phyloP scores from a whole-genome alignment of 2,888 invertebrate genomes.

The Aquatica leii region DNA sequence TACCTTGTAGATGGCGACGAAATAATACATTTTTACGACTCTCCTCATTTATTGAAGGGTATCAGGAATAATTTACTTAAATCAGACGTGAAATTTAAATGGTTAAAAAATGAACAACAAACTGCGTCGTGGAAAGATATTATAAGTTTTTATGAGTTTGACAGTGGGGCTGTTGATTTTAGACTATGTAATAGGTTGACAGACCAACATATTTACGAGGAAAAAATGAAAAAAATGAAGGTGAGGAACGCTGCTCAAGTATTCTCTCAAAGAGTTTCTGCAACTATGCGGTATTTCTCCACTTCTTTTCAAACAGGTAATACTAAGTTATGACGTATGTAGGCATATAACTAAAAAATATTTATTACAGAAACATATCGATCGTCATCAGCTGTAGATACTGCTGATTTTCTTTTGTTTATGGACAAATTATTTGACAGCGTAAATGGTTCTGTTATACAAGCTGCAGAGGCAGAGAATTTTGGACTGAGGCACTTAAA shows the following conservation, averaged over 20 bases:
- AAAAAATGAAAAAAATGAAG: constrained; percentile 41
- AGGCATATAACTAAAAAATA: not conserved
- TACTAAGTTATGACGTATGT: too few species aligned
- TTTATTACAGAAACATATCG: not conserved
- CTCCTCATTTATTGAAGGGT: not conserved
- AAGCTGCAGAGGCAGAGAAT: not conserved
- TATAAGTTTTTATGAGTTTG: constrained; percentile 29
- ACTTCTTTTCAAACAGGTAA: too few species aligned
- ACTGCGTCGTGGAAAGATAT: constrained; percentile 38
- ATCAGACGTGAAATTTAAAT: not conserved
- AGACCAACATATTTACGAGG: constrained; percentile 30
- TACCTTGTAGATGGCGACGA: not conserved
- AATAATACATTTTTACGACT: not conserved
- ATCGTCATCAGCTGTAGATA: constrained; percentile 22
- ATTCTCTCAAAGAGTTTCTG: constrained; percentile 36
- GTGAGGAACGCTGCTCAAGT: constrained; percentile 37
- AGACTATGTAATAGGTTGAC: constrained; percentile 32
- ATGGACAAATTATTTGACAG: constrained; percentile 35
- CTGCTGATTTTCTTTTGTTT: constrained; percentile 38
- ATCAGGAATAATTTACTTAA: not conserved
- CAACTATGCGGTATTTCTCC: constrained; percentile 32
- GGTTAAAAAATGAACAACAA: not conserved
- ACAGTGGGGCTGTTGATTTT: constrained; percentile 22
- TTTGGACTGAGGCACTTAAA: not conserved
- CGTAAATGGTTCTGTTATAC: not conserved